Base-by-base conservation (phyloP, 1,140 invertebrate species). In the Leptinotarsa undecemlineata region DNA sequence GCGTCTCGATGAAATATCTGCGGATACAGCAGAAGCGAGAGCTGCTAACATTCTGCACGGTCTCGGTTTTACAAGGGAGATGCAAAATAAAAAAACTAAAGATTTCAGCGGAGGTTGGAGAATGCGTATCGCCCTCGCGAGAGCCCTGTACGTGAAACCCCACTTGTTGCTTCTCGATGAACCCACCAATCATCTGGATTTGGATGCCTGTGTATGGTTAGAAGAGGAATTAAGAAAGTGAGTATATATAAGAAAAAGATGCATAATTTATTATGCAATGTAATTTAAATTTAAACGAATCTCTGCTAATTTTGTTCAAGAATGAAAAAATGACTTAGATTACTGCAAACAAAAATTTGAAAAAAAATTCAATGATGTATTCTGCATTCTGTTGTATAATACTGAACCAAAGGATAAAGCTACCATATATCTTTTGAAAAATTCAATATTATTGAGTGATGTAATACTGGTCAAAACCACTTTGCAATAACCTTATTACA, bases 201-300 rank as follows among this genome's bases (percentile, higher is more conserved):
- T 99, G 81, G 98, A 99, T 84, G 97, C 98, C 63, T 99, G 98
- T 87, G 98, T 99, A n/a, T 99, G 98, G 98, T 89, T 99, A 26
- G 98, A 99, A 87, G 95, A 98, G 85, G 97, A 99, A 87, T 87
- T 99, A 1, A 97, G 97, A 88, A 92, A 93, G 86, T 96, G 85
- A 87, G 62, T 48, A 64, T 48, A 42, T 42, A 11, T 42, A 3
- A 42, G 33, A 33, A 33, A 11, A 11, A 11, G 8, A 3, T 33
- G 33, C 1, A 11, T 33, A 33, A 33, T 33, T 8, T 33, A 11
- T 33, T 11, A 33, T 33, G 33, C 33, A 33, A 33, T 23, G n/a
- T n/a, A n/a, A n/a, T 33, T 33, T 33, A 11, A 33, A 33, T 33
- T 33, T 6, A 33, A 33, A 33, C 2, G 8, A 33, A 33, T 33